These are phyloP conservation scores for Diabrotica undecimpunctata DNA, from an alignment of 1,140 invertebrate species.

Conservation along the genomic window DNA sequence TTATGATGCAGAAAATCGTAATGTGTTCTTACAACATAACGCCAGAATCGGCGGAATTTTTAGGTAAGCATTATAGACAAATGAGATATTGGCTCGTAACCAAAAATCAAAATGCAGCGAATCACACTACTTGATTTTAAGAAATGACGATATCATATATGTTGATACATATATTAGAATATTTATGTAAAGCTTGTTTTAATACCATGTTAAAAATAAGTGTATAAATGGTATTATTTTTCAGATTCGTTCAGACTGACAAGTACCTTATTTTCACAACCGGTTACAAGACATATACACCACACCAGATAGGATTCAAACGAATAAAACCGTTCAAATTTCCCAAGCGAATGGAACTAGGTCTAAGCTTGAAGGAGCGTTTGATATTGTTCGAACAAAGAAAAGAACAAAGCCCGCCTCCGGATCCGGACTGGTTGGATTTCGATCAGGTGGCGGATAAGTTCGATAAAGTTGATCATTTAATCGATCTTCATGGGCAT, in stretches of 20 bases:
- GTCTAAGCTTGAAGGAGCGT: conserved; percentile 64
- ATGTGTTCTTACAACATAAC: no score
- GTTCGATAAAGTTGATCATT: conserved; percentile 76
- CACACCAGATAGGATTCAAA: conserved; percentile 84
- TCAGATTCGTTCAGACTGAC: conserved; percentile 50
- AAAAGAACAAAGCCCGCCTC: conserved; percentile 50
- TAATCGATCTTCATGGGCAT: conserved; percentile 84
- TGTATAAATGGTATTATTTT: not conserved
- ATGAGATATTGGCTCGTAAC: no score
- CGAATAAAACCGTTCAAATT: conserved; percentile 71
- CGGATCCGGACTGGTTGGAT: conserved; percentile 65
- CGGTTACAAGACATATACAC: conserved; percentile 79
- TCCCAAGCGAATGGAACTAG: conserved; percentile 65
- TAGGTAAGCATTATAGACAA: no score
- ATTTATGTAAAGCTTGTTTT: no score
- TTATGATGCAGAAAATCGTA: no score
- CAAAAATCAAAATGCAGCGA: no score
- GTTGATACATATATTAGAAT: no score
- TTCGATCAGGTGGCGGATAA: conserved; percentile 65
- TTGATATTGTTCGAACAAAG: conserved; percentile 58
- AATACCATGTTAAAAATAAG: not conserved
- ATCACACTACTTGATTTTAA: no score
- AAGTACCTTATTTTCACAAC: conserved; percentile 85
- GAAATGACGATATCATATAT: no score
- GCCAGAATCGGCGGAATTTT: no score